phyloP scores from a whole-genome alignment of 2,113 vertebrate genomes.

The Isurus oxyrinchus region DNA sequence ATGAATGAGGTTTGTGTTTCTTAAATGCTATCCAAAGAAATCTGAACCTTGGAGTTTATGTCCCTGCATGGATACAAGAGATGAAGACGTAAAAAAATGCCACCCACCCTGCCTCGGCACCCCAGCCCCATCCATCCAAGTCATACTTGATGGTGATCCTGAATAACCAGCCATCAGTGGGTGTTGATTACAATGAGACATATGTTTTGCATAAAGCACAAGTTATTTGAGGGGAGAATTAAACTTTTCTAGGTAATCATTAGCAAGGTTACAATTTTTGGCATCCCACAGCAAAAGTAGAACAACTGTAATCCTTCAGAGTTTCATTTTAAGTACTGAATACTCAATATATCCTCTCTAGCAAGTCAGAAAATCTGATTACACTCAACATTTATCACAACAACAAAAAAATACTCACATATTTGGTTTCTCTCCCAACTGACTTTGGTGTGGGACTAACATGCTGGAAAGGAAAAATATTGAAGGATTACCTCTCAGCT shows the following conservation, averaged over 20 bases:
- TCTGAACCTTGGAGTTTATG: background rate
- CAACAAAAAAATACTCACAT: conserved; percentile 65
- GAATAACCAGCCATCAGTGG: background rate
- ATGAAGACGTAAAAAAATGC: background rate
- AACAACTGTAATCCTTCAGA: background rate
- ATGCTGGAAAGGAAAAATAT: conserved; percentile 45
- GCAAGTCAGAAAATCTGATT: background rate
- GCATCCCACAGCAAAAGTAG: background rate
- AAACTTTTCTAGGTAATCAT: background rate
- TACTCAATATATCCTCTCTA: background rate
- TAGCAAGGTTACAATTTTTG: background rate
- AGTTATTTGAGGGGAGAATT: background rate
- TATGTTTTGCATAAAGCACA: background rate
- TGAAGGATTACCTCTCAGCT: background rate
- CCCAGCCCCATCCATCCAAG: background rate
- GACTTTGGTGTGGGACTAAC: conserved; percentile 58
- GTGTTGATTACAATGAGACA: background rate
- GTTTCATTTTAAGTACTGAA: background rate
- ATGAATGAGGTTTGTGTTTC: background rate
- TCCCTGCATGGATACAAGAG: background rate
- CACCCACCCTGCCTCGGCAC: too few species aligned
- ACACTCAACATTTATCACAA: background rate
- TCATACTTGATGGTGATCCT: background rate
- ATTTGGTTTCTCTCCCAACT: conserved; percentile 88
- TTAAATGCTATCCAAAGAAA: background rate